These are phyloP conservation scores for Rhabdophis nuchalis DNA, from an alignment of 2,797 vertebrate genomes.

Conservation along the genomic window DNA sequence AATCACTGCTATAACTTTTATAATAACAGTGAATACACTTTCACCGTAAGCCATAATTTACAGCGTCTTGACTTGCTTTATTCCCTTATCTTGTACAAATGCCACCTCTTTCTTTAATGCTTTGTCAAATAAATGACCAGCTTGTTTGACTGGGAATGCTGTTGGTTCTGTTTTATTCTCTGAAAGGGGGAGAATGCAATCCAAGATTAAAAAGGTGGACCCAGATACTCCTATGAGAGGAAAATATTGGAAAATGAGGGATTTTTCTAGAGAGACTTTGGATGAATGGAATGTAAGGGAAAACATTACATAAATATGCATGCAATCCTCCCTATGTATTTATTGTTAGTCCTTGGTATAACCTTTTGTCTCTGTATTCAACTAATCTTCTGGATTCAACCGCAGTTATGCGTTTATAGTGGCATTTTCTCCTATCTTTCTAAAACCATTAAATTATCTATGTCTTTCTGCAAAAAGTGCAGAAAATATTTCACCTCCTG, in stretches of 20 bases:
- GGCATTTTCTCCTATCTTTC: neutral
- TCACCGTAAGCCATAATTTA: slow-evolving; percentile 25
- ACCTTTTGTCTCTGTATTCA: neutral
- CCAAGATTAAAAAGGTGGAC: neutral
- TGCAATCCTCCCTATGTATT: neutral
- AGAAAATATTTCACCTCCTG: neutral
- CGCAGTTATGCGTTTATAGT: neutral
- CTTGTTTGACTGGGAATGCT: neutral
- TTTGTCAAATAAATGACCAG: slow-evolving; percentile 13
- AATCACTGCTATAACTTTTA: slow-evolving; percentile 31
- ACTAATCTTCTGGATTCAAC: neutral
- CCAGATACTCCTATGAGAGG: neutral
- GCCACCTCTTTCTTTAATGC: slow-evolving; percentile 20
- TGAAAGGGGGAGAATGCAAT: neutral
- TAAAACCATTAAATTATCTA: neutral
- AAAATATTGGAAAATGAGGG: neutral
- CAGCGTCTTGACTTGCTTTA: slow-evolving; percentile 19
- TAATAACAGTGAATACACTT: slow-evolving; percentile 18
- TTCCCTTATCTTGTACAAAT: slow-evolving; percentile 29
- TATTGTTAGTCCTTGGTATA: neutral
- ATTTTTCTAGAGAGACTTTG: neutral
- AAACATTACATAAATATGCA: neutral
- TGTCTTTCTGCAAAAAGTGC: neutral
- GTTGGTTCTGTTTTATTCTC: neutral
- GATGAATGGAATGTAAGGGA: neutral